Evolutionary conservation across 2,888 invertebrate genomes (phyloP).

Genomic region (Andrena praecox): DNA sequence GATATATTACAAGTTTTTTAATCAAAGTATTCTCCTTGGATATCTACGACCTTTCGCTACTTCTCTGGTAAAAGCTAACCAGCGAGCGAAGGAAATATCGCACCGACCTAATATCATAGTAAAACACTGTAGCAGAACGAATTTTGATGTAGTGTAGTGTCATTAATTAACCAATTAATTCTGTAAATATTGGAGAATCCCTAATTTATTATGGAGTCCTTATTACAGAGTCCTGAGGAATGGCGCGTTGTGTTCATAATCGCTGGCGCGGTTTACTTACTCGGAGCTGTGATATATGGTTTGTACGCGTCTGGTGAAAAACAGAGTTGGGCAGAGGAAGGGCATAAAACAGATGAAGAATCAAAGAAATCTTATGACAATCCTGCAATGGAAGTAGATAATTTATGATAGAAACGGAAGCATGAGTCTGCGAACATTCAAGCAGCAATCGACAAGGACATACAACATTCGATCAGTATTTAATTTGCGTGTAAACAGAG

Average conservation of each 20-base stretch:
- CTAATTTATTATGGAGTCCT: no score
- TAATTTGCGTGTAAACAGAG: background rate
- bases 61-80: no score
- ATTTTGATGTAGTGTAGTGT: background rate
- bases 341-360: slow-evolving; percentile 21
- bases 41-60: no score
- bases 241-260: slow-evolving; percentile 96
- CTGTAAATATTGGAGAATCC: background rate
- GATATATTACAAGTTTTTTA: no score
- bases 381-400: slow-evolving; percentile 78
- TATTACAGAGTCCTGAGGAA: slow-evolving; percentile 88
- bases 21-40: no score
- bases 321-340: slow-evolving; percentile 92
- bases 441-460: slow-evolving; percentile 2
- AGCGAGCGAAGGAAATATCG: no score
- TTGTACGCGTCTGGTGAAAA: slow-evolving; percentile 92
- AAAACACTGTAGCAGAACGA: background rate
- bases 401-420: slow-evolving; percentile 53
- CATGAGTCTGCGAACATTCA: background rate
- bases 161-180: background rate
- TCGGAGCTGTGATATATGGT: slow-evolving; percentile 95
- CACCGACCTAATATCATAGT: no score
- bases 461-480: background rate
- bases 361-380: slow-evolving; percentile 74
- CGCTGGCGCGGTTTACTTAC: slow-evolving; percentile 92